Percentiles rank a stretch among this genome's conserved stretches.
These are phyloP conservation scores for Drosophila ananassae DNA, from an alignment of 1,140 invertebrate species.

Conservation along the genomic window DNA sequence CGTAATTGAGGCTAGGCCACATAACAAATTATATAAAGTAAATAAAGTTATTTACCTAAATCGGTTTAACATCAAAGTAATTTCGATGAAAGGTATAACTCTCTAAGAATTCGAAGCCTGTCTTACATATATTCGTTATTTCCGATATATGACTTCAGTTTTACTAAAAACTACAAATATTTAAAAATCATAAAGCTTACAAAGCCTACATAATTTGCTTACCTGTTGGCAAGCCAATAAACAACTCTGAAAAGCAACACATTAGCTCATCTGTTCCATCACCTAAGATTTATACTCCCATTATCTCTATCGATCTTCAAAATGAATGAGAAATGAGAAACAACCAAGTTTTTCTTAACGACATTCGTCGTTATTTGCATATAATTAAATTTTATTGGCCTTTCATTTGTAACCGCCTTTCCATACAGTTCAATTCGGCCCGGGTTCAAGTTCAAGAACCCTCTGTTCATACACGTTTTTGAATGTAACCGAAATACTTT, in stretches of 20 bases:
- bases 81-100: neutral
- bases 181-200: neutral
- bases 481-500: constrained; percentile 23
- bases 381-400: constrained; percentile 43
- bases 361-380: constrained; percentile 34
- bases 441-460: constrained; percentile 39
- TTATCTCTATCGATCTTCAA: constrained; percentile 30
- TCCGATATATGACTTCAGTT: neutral
- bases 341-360: constrained; percentile 20
- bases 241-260: constrained; percentile 1
- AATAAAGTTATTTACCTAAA: neutral
- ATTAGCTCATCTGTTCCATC: constrained; percentile 22
- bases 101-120: neutral
- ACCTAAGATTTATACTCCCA: constrained; percentile 20
- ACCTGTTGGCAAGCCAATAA: constrained; percentile 16
- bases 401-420: constrained; percentile 26
- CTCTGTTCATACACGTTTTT: constrained; percentile 34
- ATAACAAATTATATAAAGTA: constrained; percentile 4
- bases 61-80: neutral
- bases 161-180: neutral
- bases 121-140: no score
- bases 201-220: constrained; percentile 8
- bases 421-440: constrained; percentile 5
- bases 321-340: constrained; percentile 30
- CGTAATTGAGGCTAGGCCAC: constrained; percentile 30